Conservation (phyloP, 2,888 invertebrate genomes). For the Galeopsomyia nigrocyanea region DNA sequence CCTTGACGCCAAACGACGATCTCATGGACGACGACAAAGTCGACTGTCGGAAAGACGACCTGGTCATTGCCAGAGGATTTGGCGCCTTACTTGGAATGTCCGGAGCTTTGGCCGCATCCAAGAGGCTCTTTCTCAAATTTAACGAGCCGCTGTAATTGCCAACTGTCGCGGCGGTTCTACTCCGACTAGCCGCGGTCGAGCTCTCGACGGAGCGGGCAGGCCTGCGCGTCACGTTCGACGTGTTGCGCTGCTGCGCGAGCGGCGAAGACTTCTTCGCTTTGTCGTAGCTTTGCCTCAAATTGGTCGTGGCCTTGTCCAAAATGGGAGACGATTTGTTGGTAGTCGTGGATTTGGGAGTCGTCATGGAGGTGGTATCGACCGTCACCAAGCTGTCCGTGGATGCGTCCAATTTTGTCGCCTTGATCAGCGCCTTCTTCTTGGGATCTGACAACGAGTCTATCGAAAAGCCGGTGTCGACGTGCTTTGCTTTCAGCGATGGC, state of each 20-base stretch:
- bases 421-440: constrained; percentile 54
- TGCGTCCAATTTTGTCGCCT: constrained; percentile 62
- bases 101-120: constrained; percentile 72
- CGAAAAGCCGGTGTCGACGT: constrained; percentile 62
- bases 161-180: constrained; percentile 62
- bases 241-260: constrained; percentile 56
- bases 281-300: constrained; percentile 53
- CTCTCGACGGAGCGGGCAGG: constrained; percentile 62
- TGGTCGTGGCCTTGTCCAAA: constrained; percentile 51
- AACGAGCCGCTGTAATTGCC: constrained; percentile 67
- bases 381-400: constrained; percentile 67
- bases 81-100: constrained; percentile 67
- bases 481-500: constrained; percentile 62
- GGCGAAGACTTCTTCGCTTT: constrained; percentile 62
- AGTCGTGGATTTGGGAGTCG: constrained; percentile 59
- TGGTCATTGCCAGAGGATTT: constrained; percentile 50
- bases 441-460: constrained; percentile 64
- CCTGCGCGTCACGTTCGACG: constrained; percentile 55
- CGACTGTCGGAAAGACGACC: constrained; percentile 52
- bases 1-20: constrained; percentile 33
- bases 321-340: constrained; percentile 65
- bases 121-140: constrained; percentile 70
- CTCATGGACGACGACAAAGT: constrained; percentile 51
- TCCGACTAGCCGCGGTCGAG: constrained; percentile 65
- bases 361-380: constrained; percentile 55